Conservation (phyloP, 2,888 invertebrate genomes). For the Thera obeliscata region DNA sequence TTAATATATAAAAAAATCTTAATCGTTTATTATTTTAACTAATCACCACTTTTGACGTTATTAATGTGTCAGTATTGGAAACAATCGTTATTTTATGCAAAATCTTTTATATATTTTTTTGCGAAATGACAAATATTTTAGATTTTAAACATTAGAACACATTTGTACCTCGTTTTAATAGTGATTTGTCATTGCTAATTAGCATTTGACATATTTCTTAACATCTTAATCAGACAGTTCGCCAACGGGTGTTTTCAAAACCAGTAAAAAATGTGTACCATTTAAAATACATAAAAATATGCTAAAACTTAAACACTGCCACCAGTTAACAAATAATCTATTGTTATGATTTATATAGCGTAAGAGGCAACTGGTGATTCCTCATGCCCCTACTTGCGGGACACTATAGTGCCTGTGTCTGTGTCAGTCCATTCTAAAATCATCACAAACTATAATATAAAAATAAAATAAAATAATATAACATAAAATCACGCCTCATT, state of each 20-base stretch:
- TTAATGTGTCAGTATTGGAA: background rate
- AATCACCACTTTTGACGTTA: background rate
- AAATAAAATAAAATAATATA: too few species aligned
- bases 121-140: background rate
- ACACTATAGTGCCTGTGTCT: too few species aligned
- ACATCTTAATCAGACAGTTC: constrained; percentile 28
- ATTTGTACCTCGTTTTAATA: background rate
- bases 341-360: too few species aligned
- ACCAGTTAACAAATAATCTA: too few species aligned
- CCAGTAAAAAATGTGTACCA: background rate
- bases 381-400: too few species aligned
- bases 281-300: too few species aligned
- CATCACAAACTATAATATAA: too few species aligned
- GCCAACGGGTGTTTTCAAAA: constrained; percentile 1
- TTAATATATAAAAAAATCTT: too few species aligned
- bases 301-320: too few species aligned
- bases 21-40: background rate
- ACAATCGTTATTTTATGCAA: background rate
- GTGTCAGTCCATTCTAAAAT: too few species aligned
- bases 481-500: too few species aligned
- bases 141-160: background rate
- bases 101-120: background rate
- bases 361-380: too few species aligned
- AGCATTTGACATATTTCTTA: constrained; percentile 14
- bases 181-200: constrained; percentile 29